These are phyloP conservation scores for Ptychadena robeensis DNA, from an alignment of 2,797 vertebrate species.

Conservation along the genomic window DNA sequence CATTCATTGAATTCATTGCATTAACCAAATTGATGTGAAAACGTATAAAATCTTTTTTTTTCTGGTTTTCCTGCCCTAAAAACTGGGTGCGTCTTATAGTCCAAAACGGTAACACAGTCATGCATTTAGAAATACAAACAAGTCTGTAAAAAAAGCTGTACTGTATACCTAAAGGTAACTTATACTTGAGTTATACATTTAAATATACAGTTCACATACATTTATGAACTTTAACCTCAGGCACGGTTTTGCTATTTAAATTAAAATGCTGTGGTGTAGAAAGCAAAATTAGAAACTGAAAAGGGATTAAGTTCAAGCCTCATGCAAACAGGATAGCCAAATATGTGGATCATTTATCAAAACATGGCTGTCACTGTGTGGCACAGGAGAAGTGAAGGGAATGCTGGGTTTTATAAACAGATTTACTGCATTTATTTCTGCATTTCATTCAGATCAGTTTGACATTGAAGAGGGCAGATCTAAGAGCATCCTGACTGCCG, in stretches of 20 bases:
- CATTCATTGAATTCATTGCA: too few relatives aligned
- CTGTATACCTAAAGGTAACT: background rate
- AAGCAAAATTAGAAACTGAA: slow-evolving; percentile 1
- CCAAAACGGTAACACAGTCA: background rate
- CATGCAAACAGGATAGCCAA: slow-evolving; percentile 1
- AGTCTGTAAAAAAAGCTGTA: too few relatives aligned
- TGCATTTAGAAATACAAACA: background rate
- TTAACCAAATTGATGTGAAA: too few relatives aligned
- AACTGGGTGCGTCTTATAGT: too few relatives aligned
- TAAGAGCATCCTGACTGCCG: background rate
- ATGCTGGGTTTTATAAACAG: slow-evolving; percentile 11
- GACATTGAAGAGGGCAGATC: slow-evolving; percentile 17
- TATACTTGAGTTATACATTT: background rate
- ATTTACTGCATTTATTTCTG: slow-evolving; percentile 2
- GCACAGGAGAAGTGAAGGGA: background rate
- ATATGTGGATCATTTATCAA: slow-evolving; percentile 18
- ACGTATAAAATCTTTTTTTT: too few relatives aligned
- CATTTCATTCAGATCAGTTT: slow-evolving; percentile 11
- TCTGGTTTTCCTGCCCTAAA: too few relatives aligned
- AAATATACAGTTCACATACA: too few relatives aligned
- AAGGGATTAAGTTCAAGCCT: background rate
- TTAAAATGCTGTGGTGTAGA: background rate
- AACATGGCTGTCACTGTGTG: background rate
- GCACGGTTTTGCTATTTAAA: background rate
- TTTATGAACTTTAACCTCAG: background rate